A percentile compares a stretch with the other conserved stretches of the same genome.
Evolutionary conservation across 2,797 vertebrate genomes (phyloP).

Genomic region (Calcarius lapponicus): DNA sequence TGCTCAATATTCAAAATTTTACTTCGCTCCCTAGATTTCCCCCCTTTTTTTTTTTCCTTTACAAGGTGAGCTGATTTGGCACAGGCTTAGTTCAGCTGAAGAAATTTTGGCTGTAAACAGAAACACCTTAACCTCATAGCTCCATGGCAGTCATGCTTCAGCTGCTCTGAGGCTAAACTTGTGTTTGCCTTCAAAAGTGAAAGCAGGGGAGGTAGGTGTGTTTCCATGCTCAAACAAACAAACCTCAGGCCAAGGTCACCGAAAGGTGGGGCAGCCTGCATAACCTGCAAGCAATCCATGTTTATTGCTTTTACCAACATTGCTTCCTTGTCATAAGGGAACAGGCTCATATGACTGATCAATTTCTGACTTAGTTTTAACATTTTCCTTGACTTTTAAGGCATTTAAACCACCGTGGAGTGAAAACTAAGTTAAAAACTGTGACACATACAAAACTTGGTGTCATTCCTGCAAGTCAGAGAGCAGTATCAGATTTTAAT

Average conservation of each 20-base stretch:
- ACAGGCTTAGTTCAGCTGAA: background rate
- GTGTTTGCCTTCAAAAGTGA: background rate
- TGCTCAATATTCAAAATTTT: background rate
- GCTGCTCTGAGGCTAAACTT: background rate
- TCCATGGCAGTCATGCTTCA: background rate
- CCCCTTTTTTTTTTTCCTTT: background rate
- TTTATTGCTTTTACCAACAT: background rate
- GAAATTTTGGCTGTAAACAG: background rate
- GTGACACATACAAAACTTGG: background rate
- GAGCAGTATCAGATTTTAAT: background rate
- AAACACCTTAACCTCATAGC: background rate
- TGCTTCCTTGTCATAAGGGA: background rate
- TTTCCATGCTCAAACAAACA: conserved; percentile 6
- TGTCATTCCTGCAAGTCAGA: background rate
- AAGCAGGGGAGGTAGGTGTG: background rate
- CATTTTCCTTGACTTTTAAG: background rate
- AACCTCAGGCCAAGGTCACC: background rate
- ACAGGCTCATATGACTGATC: background rate
- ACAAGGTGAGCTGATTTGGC: background rate
- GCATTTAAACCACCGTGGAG: background rate
- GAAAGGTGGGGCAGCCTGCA: background rate
- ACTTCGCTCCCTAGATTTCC: background rate
- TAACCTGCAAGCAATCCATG: background rate
- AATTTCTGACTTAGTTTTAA: background rate
- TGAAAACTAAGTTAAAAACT: background rate